Evolutionary conservation across 2,888 invertebrate genomes (phyloP), one percentile per base, ranked within the genome.

Genomic region (Hoplodrina ambigua): DNA sequence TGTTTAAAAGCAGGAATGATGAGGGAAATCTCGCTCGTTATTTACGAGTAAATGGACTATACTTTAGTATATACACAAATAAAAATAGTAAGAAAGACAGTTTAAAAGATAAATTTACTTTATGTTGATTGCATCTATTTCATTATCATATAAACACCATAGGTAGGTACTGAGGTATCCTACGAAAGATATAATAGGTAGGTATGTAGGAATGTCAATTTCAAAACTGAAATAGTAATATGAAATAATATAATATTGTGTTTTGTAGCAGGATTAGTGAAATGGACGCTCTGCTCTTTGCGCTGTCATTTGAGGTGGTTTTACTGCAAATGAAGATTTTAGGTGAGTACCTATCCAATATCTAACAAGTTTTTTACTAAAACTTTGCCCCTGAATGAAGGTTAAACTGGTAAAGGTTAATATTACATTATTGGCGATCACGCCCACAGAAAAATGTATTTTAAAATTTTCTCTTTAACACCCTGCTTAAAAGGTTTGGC

Each of bases 251-350:
- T 55, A 50, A 62, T 55, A 74, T 72, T 73, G 53, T 72, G 72
- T 68, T 76, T 72, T 72, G 49, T 76, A 85, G 57, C 84, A 88
- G 89, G 80, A 87, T 89, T 69, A 83, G 86, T 68, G 84, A 82
- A 75, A 91, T 94, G 93, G 94, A 95, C 69, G 93, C 91, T 33
- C 78, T 94, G 46, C 84, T 95, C 20, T 93, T 94, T 72, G 91
- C 93, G 44, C 83, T 94, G 75, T 88, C 89, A 70, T 86, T 95
- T 72, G 95, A 95, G 89, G 92, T 93, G 72, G 87, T 88, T 68
- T 86, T 95, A 72, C 89, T 92, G 66, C 94, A 95, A 86, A 88
- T 94, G 84, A 86, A 81, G 69, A 91, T 94, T 75, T 83, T 92
- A 69, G 93, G 94, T 94, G 81, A 87, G 91, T 86, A 59, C 54